These are phyloP conservation scores for Synanthedon tipuliformis DNA, from an alignment of 2,888 invertebrate species.

Conservation along the genomic window DNA sequence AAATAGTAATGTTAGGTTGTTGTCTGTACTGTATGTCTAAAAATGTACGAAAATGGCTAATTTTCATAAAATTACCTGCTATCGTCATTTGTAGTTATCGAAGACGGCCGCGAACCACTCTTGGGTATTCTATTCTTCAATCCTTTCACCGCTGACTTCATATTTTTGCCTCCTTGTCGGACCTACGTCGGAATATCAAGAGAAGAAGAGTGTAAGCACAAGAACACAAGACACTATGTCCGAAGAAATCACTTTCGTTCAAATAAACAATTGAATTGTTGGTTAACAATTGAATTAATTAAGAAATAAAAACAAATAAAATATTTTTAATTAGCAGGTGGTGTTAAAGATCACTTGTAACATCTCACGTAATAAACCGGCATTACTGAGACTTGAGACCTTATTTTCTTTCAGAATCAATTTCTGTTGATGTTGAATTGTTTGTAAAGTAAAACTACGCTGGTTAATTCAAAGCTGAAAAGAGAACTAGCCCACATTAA, in stretches of 20 bases:
- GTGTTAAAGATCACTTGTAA: neutral
- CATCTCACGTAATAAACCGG: too few relatives aligned
- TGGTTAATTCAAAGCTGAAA: too few relatives aligned
- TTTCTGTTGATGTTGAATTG: too few relatives aligned
- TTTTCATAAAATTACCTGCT: slow-evolving; percentile 36
- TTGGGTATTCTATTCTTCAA: slow-evolving; percentile 56
- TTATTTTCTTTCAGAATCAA: too few relatives aligned
- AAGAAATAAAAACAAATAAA: neutral
- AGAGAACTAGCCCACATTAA: too few relatives aligned
- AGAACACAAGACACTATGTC: neutral
- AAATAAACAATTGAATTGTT: neutral
- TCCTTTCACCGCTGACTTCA: slow-evolving; percentile 56
- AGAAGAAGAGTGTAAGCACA: too few relatives aligned
- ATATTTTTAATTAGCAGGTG: neutral
- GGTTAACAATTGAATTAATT: too few relatives aligned
- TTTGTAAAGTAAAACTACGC: too few relatives aligned
- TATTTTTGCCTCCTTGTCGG: slow-evolving; percentile 57
- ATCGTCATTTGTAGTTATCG: slow-evolving; percentile 54
- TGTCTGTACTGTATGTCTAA: too few relatives aligned
- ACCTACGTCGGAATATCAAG: slow-evolving; percentile 24
- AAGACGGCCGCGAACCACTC: slow-evolving; percentile 50
- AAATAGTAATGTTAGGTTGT: too few relatives aligned
- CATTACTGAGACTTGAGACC: too few relatives aligned
- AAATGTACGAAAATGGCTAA: too few relatives aligned
- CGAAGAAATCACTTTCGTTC: neutral